Percentiles rank a stretch among this genome's conserved stretches.
These are phyloP conservation scores for Phenganax stokvisi DNA, from an alignment of 92 coral and sea anemone genomes.

Conservation along the genomic window DNA sequence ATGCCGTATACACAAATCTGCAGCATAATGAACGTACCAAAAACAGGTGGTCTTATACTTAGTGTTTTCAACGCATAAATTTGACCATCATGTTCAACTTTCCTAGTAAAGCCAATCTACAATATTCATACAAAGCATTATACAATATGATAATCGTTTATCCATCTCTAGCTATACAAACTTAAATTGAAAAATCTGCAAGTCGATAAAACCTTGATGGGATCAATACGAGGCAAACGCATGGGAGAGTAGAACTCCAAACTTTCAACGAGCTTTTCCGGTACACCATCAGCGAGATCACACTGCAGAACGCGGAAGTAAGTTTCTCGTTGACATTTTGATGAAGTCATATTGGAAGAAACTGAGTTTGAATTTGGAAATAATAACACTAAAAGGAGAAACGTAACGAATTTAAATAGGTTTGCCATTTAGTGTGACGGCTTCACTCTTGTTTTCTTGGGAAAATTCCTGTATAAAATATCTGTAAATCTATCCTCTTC, in stretches of 20 bases:
- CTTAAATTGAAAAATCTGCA: neutral
- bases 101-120: conserved; percentile 24
- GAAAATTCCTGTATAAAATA: too few species aligned
- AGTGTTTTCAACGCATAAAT: conserved; percentile 54
- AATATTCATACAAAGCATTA: neutral
- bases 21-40: conserved; percentile 54
- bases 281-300: too few species aligned
- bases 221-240: conserved; percentile 38
- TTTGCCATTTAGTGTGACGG: neutral
- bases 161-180: neutral
- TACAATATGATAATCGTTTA: neutral
- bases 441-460: neutral
- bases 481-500: too few species aligned
- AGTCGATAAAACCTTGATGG: neutral
- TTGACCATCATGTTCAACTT: conserved; percentile 25
- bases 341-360: neutral
- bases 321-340: neutral
- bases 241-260: neutral
- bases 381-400: neutral
- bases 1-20: too few species aligned
- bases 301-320: neutral
- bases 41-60: conserved; percentile 61
- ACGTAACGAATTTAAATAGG: neutral
- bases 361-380: neutral
- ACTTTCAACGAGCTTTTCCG: neutral